phyloP scores from a whole-genome alignment of 2,113 vertebrate species.

The Mus pahari region DNA sequence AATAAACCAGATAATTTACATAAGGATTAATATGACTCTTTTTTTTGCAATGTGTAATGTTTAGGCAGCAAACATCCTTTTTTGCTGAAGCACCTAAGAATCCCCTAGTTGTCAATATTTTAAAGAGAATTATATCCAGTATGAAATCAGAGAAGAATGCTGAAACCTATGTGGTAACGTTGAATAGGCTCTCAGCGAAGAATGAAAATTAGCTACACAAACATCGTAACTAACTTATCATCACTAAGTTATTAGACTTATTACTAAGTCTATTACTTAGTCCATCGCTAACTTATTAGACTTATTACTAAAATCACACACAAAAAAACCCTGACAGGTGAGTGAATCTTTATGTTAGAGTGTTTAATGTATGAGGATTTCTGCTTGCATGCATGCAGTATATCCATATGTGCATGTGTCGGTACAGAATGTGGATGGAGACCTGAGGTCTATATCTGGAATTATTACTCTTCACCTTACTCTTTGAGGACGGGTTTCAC shows the following conservation, averaged over 20 bases:
- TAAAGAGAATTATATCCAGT: neutral
- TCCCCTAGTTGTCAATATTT: neutral
- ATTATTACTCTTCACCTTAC: neutral
- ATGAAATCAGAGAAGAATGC: neutral
- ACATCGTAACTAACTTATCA: too few species aligned
- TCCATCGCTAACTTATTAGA: too few species aligned
- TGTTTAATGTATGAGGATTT: neutral
- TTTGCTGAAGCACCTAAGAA: neutral
- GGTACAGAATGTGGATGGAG: neutral
- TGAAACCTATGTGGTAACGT: neutral
- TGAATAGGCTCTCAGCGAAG: neutral
- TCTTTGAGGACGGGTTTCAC: too few species aligned
- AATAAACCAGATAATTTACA: neutral
- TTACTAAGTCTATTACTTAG: too few species aligned
- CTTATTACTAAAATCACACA: neutral
- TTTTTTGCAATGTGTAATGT: neutral
- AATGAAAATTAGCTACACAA: conserved; percentile 21
- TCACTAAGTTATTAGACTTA: neutral
- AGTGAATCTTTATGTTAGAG: neutral
- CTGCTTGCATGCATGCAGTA: neutral
- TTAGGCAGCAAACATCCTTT: neutral
- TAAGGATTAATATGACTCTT: neutral
- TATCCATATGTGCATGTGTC: neutral
- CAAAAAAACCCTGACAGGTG: neutral
- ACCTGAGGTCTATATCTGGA: neutral